Evolutionary conservation across 2,888 invertebrate genomes (phyloP), one percentile per base, ranked within the genome.

Genomic region (Crematogaster levior): DNA sequence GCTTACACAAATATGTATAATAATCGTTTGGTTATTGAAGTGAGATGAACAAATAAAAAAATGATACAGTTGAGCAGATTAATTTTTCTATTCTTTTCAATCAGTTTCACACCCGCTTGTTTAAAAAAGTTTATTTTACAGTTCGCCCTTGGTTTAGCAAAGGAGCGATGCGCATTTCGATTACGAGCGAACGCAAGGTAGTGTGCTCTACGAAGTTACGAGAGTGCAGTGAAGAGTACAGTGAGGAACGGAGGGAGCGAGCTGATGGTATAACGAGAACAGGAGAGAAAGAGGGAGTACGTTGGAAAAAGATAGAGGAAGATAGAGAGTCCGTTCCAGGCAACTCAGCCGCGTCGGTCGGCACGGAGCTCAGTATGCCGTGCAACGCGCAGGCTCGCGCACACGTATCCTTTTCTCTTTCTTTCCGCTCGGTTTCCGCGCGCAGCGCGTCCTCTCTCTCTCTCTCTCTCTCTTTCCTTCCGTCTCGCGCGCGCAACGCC

Each of bases 341-440:
- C 87, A 83, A 88, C 86, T 86, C 88, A 89, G 83, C 83, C 85
- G 88, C 86, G 90, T 86, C 85, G 88, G 87, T 88, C 84, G 87
- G 89, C 86, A n/a, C 68, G 56, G 43, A 43, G 68, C 68, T 94
- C 93, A 94, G 94, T 90, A 90, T 94, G 92, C 92, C 90, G 93
- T 92, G 91, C 91, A 94, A 91, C 93, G 94, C 94, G 94, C 94
- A 94, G 94, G 92, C 93, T 92, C 93, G 93, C 91, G 90, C 90
- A 92, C 91, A 91, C 90, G 92, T 89, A 27, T 86, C 75, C 24
- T 18, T 53, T 30, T 86, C 74, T 81, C 51, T 89, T 10, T 43
- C 43, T 43, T 3, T 43, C 43, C 66, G 27, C 82, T 81, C 66
- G 48, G 53, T 24, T 85, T n/a, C 60, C 75, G 61, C 58, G 43